Evolutionary conservation across 2,797 vertebrate species (phyloP).

Genomic region (Pagetopsis macropterus): DNA sequence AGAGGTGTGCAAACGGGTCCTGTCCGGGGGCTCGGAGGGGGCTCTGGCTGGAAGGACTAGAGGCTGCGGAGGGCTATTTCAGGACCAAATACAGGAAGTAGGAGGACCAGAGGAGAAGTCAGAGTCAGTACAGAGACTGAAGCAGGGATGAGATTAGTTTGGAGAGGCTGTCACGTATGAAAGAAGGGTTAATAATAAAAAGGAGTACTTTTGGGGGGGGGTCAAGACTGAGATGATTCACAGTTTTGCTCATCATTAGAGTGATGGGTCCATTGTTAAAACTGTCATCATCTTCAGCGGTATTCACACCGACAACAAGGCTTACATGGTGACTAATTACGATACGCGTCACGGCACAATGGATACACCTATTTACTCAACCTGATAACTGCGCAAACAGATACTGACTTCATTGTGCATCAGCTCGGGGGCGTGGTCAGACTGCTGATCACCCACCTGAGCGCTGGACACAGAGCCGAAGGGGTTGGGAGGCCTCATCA

Average conservation of each 20-base stretch:
- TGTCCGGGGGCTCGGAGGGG: constrained; percentile 99
- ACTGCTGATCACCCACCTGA: constrained; percentile 86
- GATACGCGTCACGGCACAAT: constrained; percentile 60
- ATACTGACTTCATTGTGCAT: constrained; percentile 42
- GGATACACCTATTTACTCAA: constrained; percentile 60
- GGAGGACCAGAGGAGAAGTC: constrained; percentile 79
- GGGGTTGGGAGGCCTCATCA: constrained; percentile 97
- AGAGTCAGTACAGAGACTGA: constrained; percentile 84
- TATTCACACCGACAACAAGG: constrained; percentile 58
- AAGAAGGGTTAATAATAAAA: constrained; percentile 69
- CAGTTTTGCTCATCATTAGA: constrained; percentile 67
- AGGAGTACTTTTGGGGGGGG: constrained; percentile 37
- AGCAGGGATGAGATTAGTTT: constrained; percentile 81
- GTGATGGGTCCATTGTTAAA: constrained; percentile 59
- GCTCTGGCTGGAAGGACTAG: constrained; percentile 99
- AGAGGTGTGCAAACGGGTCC: constrained; percentile 99
- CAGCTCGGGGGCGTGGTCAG: constrained; percentile 16
- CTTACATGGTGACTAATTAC: constrained; percentile 56
- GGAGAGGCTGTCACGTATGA: constrained; percentile 78
- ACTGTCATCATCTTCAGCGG: constrained; percentile 66
- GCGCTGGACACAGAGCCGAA: constrained; percentile 97
- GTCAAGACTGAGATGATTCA: constrained; percentile 67
- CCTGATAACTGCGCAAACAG: constrained; percentile 48
- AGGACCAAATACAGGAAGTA: constrained; percentile 82
- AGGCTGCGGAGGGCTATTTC: constrained; percentile 98